Evolutionary conservation across 2,888 invertebrate species (phyloP).

Genomic region (Lysandra bellargus): DNA sequence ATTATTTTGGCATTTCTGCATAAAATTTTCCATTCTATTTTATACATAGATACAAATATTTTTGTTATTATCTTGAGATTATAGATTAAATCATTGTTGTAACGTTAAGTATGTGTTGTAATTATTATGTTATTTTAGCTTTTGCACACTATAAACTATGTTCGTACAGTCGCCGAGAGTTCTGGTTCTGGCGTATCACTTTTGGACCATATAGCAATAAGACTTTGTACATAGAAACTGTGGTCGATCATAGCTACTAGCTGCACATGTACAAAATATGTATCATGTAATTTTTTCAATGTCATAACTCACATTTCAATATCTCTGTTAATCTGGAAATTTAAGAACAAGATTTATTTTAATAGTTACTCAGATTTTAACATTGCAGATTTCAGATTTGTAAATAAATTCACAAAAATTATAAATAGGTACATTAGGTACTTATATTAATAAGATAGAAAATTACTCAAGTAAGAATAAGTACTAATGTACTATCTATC

Average conservation of each 20-base stretch:
- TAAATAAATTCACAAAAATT: constrained; percentile 4
- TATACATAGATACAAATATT: neutral
- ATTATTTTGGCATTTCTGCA: neutral
- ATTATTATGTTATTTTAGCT: neutral
- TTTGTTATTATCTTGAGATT: neutral
- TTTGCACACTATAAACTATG: no score
- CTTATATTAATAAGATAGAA: neutral
- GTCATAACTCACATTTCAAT: no score
- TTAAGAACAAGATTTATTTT: neutral
- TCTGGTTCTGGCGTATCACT: no score
- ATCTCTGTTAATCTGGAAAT: no score
- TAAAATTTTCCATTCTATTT: neutral
- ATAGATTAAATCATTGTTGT: neutral
- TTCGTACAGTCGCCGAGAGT: no score
- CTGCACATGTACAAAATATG: no score
- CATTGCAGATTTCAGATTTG: neutral
- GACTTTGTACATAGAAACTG: no score
- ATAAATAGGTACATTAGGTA: neutral
- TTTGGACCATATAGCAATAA: no score
- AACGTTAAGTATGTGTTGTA: neutral
- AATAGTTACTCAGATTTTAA: neutral
- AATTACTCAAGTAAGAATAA: neutral
- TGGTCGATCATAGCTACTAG: no score
- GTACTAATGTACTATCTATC: neutral
- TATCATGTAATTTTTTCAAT: no score